A percentile compares a stretch with the other conserved stretches of the same genome.
Evolutionary conservation across 2,797 vertebrate genomes (phyloP).

Genomic region (Cyclopterus lumpus): DNA sequence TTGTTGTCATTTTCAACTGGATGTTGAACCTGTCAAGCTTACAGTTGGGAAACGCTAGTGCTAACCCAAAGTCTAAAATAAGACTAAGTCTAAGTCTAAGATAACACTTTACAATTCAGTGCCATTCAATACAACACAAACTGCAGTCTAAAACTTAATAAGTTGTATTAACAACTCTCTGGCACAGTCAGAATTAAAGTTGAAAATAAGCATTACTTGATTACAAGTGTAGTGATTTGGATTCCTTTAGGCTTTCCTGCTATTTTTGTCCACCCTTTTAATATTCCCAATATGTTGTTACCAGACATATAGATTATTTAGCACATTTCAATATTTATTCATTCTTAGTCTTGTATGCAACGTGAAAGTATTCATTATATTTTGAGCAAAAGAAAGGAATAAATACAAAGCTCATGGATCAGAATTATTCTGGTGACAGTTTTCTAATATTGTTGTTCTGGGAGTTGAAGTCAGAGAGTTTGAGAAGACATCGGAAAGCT

Average conservation of each 20-base stretch:
- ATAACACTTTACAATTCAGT: neutral
- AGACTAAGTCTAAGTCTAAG: neutral
- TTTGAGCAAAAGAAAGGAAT: neutral
- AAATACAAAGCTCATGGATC: neutral
- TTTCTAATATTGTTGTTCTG: neutral
- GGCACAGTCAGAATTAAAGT: neutral
- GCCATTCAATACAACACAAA: neutral
- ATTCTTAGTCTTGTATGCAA: neutral
- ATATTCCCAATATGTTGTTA: neutral
- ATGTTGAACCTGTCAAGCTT: neutral
- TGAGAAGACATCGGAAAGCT: neutral
- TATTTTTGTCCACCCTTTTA: neutral
- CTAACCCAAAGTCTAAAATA: neutral
- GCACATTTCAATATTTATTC: neutral
- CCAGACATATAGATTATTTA: neutral
- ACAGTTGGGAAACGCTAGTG: neutral
- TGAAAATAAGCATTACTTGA: neutral
- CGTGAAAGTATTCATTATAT: neutral
- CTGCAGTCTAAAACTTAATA: neutral
- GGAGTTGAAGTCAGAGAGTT: neutral
- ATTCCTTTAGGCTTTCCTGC: neutral
- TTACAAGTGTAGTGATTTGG: neutral
- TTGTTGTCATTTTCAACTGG: neutral
- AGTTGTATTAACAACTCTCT: neutral
- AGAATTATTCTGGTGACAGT: neutral